A percentile compares a stretch with the other conserved stretches of the same genome.
Evolutionary conservation across 2,797 vertebrate species (phyloP).

Genomic region (Pygocentrus nattereri): DNA sequence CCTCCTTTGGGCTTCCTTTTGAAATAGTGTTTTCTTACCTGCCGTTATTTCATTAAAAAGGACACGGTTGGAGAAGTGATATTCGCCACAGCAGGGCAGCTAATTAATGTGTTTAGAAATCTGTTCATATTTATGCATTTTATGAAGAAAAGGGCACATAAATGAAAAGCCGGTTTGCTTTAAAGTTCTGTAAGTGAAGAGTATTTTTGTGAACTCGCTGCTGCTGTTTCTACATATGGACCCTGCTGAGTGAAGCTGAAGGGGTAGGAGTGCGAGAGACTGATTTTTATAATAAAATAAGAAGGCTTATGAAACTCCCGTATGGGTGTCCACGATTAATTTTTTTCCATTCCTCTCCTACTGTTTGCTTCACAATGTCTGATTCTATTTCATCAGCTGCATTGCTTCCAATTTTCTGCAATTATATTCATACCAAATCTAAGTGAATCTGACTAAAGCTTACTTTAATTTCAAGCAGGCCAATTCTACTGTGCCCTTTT

Average conservation of each 20-base stretch:
- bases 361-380: slow-evolving; percentile 8
- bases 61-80: not conserved
- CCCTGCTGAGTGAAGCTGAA: slow-evolving; percentile 57
- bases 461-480: not conserved
- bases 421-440: not conserved
- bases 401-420: not conserved
- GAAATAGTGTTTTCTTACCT: not conserved
- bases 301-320: slow-evolving; percentile 46
- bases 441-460: not conserved
- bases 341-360: not conserved
- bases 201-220: slow-evolving; percentile 52
- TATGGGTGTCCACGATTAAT: too few species aligned
- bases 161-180: slow-evolving; percentile 34
- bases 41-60: slow-evolving; percentile 1
- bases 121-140: slow-evolving; percentile 11
- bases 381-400: not conserved
- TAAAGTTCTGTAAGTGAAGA: slow-evolving; percentile 60
- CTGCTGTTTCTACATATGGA: slow-evolving; percentile 60
- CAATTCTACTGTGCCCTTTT: not conserved
- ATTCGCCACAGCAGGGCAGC: slow-evolving; percentile 5
- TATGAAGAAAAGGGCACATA: slow-evolving; percentile 34
- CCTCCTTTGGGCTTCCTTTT: slow-evolving; percentile 21
- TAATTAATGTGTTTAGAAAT: slow-evolving; percentile 45
- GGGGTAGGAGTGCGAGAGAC: slow-evolving; percentile 35
- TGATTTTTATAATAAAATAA: slow-evolving; percentile 39